These are phyloP conservation scores for Rattus norvegicus DNA, from an alignment of 2,113 vertebrate species.

Conservation along the genomic window DNA sequence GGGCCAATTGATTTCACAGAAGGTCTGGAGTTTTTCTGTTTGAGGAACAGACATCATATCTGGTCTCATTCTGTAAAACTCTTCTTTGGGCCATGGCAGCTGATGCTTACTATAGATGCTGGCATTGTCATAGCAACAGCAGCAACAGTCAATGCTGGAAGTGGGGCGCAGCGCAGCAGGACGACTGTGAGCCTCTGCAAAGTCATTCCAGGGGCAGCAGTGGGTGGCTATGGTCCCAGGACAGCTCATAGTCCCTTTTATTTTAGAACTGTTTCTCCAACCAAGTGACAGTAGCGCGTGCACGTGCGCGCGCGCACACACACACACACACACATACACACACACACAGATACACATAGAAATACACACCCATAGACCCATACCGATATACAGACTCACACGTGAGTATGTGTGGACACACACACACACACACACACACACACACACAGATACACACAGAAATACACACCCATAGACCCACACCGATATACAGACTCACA, in stretches of 20 bases:
- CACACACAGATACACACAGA: too few relatives aligned
- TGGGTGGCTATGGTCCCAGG: background rate
- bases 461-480: too few relatives aligned
- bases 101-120: background rate
- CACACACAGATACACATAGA: too few relatives aligned
- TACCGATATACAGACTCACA: too few relatives aligned
- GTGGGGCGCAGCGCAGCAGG: background rate
- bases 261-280: background rate
- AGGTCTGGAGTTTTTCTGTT: background rate
- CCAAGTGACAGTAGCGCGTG: background rate
- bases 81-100: background rate
- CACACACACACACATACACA: background rate
- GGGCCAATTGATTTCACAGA: background rate
- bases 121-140: background rate
- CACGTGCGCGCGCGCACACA: background rate
- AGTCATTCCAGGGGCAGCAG: background rate
- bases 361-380: too few relatives aligned
- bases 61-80: background rate
- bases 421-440: background rate
- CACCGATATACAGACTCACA: too few relatives aligned
- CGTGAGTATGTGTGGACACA: too few relatives aligned
- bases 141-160: background rate
- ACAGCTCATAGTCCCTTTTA: background rate
- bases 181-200: background rate
- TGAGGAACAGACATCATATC: background rate